Conservation (phyloP, 2,888 invertebrate species). For the Epiblema foenella region DNA sequence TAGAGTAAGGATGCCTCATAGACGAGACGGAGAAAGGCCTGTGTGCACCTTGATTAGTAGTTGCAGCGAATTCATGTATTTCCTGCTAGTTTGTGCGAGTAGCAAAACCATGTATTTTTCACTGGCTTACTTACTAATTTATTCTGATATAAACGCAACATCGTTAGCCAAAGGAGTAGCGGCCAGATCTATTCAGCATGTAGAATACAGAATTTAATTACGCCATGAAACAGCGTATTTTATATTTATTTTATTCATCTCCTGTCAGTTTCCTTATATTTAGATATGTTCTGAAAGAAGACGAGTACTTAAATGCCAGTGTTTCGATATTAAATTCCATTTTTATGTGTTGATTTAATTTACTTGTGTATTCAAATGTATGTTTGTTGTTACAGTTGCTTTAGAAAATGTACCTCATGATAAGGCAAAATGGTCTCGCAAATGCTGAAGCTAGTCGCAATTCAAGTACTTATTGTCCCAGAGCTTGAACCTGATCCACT, state of each 20-base stretch:
- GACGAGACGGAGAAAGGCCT: too few relatives aligned
- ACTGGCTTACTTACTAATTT: too few relatives aligned
- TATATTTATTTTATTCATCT: not conserved
- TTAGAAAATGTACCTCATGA: constrained; percentile 7
- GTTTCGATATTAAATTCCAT: constrained; percentile 19
- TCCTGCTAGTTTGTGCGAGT: too few relatives aligned
- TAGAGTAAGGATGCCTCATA: too few relatives aligned
- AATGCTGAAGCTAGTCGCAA: not conserved
- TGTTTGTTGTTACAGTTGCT: constrained; percentile 26
- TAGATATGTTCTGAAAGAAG: constrained; percentile 11
- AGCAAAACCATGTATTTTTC: too few relatives aligned
- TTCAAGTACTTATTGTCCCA: too few relatives aligned
- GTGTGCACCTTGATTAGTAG: too few relatives aligned
- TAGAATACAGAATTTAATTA: not conserved
- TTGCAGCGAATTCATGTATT: too few relatives aligned
- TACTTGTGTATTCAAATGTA: constrained; percentile 23
- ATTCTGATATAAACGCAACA: not conserved
- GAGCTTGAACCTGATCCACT: too few relatives aligned
- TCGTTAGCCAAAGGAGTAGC: not conserved
- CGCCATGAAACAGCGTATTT: not conserved
- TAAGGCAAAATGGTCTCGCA: constrained; percentile 8
- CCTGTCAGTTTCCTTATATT: not conserved
- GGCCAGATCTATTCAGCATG: not conserved
- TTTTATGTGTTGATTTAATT: constrained; percentile 31
- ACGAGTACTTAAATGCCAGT: not conserved